Evolutionary conservation across 2,888 invertebrate species (phyloP).

Genomic region (Myathropa florea): DNA sequence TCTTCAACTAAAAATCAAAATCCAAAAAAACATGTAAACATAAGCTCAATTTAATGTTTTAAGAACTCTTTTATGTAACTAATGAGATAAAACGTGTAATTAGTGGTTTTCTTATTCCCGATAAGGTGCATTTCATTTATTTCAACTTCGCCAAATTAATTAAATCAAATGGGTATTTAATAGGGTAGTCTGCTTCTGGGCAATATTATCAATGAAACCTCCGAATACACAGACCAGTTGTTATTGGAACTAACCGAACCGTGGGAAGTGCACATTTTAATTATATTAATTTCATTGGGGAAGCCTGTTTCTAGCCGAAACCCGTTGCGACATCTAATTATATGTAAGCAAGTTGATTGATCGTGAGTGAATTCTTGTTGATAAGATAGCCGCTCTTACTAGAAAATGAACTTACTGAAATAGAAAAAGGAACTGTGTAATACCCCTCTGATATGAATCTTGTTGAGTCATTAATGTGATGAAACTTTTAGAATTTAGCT

Average conservation of each 20-base stretch:
- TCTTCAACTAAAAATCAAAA: conserved; percentile 52
- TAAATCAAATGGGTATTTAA: neutral
- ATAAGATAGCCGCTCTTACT: conserved; percentile 1
- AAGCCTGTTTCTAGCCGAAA: neutral
- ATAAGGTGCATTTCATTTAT: neutral
- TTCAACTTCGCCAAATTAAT: neutral
- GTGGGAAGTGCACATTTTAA: neutral
- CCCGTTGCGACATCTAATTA: neutral
- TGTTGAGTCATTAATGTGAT: neutral
- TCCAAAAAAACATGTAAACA: conserved; percentile 22
- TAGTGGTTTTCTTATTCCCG: neutral
- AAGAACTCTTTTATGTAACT: neutral
- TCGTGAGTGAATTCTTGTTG: neutral
- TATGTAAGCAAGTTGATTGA: neutral
- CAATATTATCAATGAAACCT: no score
- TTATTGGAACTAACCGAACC: neutral
- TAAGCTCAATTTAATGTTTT: neutral
- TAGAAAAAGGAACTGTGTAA: neutral
- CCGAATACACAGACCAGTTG: neutral
- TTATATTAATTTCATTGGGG: neutral
- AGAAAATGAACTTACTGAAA: neutral
- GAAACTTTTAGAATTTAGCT: neutral
- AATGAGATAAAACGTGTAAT: neutral
- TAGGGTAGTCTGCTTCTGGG: neutral
- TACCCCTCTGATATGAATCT: neutral